Percentiles rank a stretch among this genome's conserved stretches.
These are phyloP conservation scores for Nysson spinosus DNA, from an alignment of 2,888 invertebrate genomes.

Conservation along the genomic window DNA sequence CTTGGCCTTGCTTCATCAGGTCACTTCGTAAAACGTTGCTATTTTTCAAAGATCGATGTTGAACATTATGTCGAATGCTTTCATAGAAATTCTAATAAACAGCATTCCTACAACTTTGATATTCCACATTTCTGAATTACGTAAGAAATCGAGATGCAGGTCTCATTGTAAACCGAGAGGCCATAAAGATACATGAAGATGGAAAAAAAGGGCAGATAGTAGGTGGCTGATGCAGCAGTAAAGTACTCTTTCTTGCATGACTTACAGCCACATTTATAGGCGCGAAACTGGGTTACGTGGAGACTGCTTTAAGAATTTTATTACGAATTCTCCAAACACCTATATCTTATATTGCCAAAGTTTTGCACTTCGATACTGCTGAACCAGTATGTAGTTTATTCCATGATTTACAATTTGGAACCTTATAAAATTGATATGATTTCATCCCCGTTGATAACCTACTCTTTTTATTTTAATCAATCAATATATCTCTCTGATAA, in stretches of 20 bases:
- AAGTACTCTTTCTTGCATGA: slow-evolving; percentile 60
- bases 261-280: slow-evolving; percentile 51
- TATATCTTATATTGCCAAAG: slow-evolving; percentile 37
- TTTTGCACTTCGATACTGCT: slow-evolving; percentile 45
- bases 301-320: slow-evolving; percentile 62
- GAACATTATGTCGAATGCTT: no score
- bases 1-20: slow-evolving; percentile 54
- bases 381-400: slow-evolving; percentile 31
- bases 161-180: slow-evolving; percentile 15
- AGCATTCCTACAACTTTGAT: no score
- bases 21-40: slow-evolving; percentile 20
- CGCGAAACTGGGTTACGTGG: slow-evolving; percentile 61
- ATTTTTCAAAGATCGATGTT: slow-evolving; percentile 16
- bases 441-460: no score
- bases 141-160: slow-evolving; percentile 17
- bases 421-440: slow-evolving; percentile 6
- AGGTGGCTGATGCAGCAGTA: slow-evolving; percentile 41
- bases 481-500: no score
- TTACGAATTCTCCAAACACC: slow-evolving; percentile 47
- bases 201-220: slow-evolving; percentile 32
- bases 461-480: no score
- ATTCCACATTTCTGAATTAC: no score
- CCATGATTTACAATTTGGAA: slow-evolving; percentile 25
- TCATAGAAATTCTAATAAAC: no score
- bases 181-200: slow-evolving; percentile 37